Percentiles rank a stretch among this genome's conserved stretches.
Evolutionary conservation across 2,888 invertebrate species (phyloP).

Genomic region (Lochmaea capreae): DNA sequence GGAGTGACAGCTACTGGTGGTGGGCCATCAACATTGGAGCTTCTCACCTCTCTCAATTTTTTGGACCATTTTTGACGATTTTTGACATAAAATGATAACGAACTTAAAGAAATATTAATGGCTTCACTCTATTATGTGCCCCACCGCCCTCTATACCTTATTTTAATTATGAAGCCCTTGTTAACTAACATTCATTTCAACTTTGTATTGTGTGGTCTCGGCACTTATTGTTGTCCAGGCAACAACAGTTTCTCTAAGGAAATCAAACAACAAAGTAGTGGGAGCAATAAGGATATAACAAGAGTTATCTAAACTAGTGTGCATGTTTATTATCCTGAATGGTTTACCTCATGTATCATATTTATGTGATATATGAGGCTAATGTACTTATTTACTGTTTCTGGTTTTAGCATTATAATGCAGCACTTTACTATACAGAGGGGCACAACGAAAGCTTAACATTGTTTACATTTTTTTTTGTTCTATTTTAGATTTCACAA

Average conservation of each 20-base stretch:
- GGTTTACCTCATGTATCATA: neutral
- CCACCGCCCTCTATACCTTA: constrained; percentile 1
- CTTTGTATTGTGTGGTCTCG: constrained; percentile 23
- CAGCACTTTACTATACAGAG: neutral
- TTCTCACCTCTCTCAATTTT: too few relatives aligned
- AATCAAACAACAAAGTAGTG: constrained; percentile 23
- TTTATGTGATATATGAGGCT: neutral
- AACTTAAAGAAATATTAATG: too few relatives aligned
- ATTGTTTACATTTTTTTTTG: neutral
- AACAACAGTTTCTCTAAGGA: constrained; percentile 25
- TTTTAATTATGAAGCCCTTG: constrained; percentile 28
- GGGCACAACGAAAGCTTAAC: neutral
- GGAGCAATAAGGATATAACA: constrained; percentile 11
- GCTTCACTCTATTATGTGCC: neutral
- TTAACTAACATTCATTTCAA: constrained; percentile 23
- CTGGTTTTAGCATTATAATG: neutral
- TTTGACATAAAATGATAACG: too few relatives aligned
- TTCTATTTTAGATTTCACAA: too few relatives aligned
- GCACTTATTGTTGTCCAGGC: constrained; percentile 25
- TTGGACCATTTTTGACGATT: too few relatives aligned
- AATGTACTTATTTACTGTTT: constrained; percentile 6
- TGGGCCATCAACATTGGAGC: too few relatives aligned
- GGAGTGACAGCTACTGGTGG: too few relatives aligned
- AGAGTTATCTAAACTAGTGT: constrained; percentile 11
- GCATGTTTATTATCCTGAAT: constrained; percentile 10